Conservation (phyloP, 2,797 vertebrate genomes). For the Choloepus didactylus region DNA sequence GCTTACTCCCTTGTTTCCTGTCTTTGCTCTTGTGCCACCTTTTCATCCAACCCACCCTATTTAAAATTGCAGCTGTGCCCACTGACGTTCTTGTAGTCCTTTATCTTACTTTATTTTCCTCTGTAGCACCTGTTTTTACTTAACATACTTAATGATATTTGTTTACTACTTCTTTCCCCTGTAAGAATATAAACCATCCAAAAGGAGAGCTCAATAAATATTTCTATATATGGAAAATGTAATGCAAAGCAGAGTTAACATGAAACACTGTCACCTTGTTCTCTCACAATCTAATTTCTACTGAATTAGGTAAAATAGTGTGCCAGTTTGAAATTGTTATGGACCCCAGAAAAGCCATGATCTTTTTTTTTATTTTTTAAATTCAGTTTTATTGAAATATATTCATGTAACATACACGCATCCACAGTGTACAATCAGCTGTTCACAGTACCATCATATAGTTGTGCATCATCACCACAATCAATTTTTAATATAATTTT, state of each 20-base stretch:
- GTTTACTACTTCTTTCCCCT: not conserved
- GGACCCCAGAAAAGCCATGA: too few relatives aligned
- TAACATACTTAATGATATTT: not conserved
- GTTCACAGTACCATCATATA: too few relatives aligned
- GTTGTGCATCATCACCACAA: too few relatives aligned
- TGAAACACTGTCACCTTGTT: not conserved
- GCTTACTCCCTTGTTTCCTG: not conserved
- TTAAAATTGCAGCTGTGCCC: not conserved
- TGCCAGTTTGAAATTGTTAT: too few relatives aligned
- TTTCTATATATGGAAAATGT: conserved; percentile 22
- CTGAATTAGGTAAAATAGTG: not conserved
- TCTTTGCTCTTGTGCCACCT: not conserved
- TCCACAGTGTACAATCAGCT: too few relatives aligned
- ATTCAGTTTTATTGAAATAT: too few relatives aligned
- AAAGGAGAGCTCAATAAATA: conserved; percentile 24
- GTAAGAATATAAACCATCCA: conserved; percentile 32
- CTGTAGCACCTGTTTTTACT: not conserved
- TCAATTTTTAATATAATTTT: too few relatives aligned
- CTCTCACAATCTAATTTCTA: not conserved
- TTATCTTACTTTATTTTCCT: not conserved
- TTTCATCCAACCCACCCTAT: not conserved
- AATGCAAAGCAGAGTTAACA: conserved; percentile 40
- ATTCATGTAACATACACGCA: too few relatives aligned
- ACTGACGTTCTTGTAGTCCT: not conserved
- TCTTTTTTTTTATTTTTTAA: too few relatives aligned